Base-by-base conservation (phyloP, 2,113 vertebrate species). In the Deroptyus accipitrinus region DNA sequence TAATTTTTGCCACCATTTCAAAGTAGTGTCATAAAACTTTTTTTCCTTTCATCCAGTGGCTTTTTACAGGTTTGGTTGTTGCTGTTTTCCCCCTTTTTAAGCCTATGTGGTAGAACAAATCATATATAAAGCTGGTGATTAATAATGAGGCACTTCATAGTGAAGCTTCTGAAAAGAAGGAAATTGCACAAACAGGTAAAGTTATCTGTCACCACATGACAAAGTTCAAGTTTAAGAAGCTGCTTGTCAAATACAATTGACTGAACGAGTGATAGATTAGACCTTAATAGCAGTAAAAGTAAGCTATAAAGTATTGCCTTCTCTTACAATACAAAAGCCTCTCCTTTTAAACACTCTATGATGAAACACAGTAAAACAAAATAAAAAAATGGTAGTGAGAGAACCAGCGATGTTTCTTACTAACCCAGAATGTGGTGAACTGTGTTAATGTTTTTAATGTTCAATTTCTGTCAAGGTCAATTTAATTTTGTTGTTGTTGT, bases 151-250 rank as follows among this genome's bases (percentile, higher is more conserved):
- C 77, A 92, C 77, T 97, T 93, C 86, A 94, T 49, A 95, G 90
- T 42, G 87, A 98, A 96, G 86, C 80, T 78, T 94, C 96, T 97
- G 92, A 68, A 96, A 96, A 96, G 95, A 90, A 97, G 96, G 84
- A 98, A 98, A 98, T 97, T 98, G 96, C 86, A 83, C 94, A 98
- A 98, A 98, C 96, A 97, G 97, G 84, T 84, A 97, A 86, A 96
- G 97, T 97, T 98, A 97, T 98, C 97, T 98, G 96, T 98, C 96
- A 98, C 74, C 87, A 97, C 87, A 97, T 96, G 97, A 97, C 97
- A 98, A 97, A 97, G 97, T 98, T 98, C 95, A 98, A 98, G 95
- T 98, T 98, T 97, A 98, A 98, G 97, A 98, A 98, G 97, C 93
- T 96, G 87, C 96, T 96, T 98, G 96, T 98, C 97, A 98, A 97